Evolutionary conservation across 1,140 invertebrate genomes (phyloP).

Genomic region (Drosophila subpulchrella): DNA sequence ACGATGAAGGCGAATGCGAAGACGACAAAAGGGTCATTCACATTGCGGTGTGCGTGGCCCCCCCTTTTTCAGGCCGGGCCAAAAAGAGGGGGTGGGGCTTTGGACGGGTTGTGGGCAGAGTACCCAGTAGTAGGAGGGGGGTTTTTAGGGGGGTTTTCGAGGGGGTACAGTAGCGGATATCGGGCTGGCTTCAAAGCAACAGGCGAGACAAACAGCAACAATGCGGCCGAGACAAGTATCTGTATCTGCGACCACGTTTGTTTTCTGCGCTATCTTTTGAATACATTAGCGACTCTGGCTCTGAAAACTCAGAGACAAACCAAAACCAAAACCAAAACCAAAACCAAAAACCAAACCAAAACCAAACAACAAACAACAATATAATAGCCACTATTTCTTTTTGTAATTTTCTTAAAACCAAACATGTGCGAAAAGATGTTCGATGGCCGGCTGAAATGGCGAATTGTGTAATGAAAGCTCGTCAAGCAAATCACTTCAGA

Average conservation of each 20-base stretch:
- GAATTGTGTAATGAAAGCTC: conserved; percentile 64
- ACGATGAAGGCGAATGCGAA: conserved; percentile 30
- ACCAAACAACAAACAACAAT: conserved; percentile 1
- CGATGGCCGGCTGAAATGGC: conserved; percentile 15
- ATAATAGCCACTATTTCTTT: conserved; percentile 5
- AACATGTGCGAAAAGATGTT: conserved; percentile 53
- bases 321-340: neutral
- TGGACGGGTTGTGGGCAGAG: conserved; percentile 1
- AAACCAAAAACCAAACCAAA: neutral
- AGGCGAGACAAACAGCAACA: conserved; percentile 57
- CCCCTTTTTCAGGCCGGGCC: conserved; percentile 7
- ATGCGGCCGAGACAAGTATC: conserved; percentile 53
- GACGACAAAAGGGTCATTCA: conserved; percentile 71
- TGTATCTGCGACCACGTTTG: conserved; percentile 44
- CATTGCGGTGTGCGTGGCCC: conserved; percentile 58
- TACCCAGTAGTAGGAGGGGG: neutral
- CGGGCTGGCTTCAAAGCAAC: conserved; percentile 48
- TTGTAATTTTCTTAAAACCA: conserved; percentile 12
- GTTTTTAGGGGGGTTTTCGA: neutral
- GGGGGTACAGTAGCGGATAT: conserved; percentile 3
- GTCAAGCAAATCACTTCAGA: conserved; percentile 50
- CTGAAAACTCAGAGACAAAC: neutral
- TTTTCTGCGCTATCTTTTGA: conserved; percentile 68
- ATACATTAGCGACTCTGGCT: conserved; percentile 60
- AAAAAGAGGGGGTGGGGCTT: conserved; percentile 17